phyloP scores from a whole-genome alignment of 2,797 vertebrate species.

The Dallia pectoralis region DNA sequence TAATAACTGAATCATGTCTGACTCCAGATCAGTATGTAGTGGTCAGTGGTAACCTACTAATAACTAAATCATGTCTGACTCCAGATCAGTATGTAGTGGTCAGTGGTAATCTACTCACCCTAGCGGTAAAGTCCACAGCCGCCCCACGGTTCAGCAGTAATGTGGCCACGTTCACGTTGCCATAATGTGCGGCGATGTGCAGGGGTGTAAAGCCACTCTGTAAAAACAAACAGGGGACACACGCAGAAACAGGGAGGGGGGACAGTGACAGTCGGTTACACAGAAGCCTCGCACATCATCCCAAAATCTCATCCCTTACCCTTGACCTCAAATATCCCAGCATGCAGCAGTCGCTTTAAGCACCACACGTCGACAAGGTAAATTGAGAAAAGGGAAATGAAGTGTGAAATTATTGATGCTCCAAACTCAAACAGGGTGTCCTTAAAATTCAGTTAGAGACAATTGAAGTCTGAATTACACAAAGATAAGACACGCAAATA shows the following conservation, averaged over 20 bases:
- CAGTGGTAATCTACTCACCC: constrained; percentile 70
- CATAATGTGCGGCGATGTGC: constrained; percentile 97
- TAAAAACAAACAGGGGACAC: constrained; percentile 31
- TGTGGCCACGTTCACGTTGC: constrained; percentile 95
- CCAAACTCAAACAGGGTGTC: not conserved
- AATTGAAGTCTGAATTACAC: not conserved
- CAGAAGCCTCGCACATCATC: not conserved
- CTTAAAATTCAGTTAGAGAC: constrained; percentile 1
- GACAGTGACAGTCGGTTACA: constrained; percentile 27
- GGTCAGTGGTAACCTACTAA: not conserved
- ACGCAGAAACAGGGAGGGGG: not conserved
- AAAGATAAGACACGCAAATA: not conserved
- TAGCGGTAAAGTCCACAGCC: constrained; percentile 94
- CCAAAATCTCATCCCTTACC: constrained; percentile 23
- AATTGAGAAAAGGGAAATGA: constrained; percentile 31
- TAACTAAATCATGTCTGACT: not conserved
- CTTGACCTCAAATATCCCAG: constrained; percentile 42
- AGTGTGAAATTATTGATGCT: not conserved
- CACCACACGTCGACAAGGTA: constrained; percentile 53
- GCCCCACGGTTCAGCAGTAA: constrained; percentile 95
- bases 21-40: not conserved
- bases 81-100: not conserved
- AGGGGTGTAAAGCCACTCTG: constrained; percentile 97
- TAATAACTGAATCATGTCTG: too few relatives aligned
- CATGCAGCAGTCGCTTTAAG: constrained; percentile 72